Evolutionary conservation across 2,888 invertebrate species (phyloP).

Genomic region (Rhingia campestris): DNA sequence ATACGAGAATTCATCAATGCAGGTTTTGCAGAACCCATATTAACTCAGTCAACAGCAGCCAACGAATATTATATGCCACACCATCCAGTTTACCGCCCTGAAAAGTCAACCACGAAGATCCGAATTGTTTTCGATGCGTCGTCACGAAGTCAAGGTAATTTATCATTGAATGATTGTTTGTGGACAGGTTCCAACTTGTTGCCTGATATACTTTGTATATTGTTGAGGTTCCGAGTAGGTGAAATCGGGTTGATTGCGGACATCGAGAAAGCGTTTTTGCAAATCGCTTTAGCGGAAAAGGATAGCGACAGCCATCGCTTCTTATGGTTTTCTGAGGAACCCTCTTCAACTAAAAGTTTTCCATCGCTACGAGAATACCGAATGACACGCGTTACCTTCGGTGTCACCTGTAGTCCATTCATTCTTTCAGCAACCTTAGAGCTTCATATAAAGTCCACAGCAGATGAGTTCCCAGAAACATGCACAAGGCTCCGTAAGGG

Average conservation of each 20-base stretch:
- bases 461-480: slow-evolving; percentile 7
- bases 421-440: neutral
- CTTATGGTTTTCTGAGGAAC: slow-evolving; percentile 56
- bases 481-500: neutral
- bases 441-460: neutral
- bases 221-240: slow-evolving; percentile 43
- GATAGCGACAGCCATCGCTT: slow-evolving; percentile 73
- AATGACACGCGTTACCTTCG: slow-evolving; percentile 35
- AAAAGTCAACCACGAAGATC: slow-evolving; percentile 35
- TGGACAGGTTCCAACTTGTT: slow-evolving; percentile 74
- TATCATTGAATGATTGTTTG: slow-evolving; percentile 75
- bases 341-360: too few relatives aligned
- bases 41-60: neutral
- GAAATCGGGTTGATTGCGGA: slow-evolving; percentile 62
- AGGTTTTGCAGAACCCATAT: neutral
- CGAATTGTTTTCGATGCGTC: slow-evolving; percentile 62
- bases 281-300: slow-evolving; percentile 69
- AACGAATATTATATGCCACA: slow-evolving; percentile 8
- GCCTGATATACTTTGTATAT: slow-evolving; percentile 63
- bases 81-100: slow-evolving; percentile 26
- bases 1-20: too few relatives aligned
- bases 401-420: slow-evolving; percentile 8
- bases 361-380: slow-evolving; percentile 20
- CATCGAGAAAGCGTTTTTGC: slow-evolving; percentile 40
- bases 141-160: slow-evolving; percentile 41